phyloP scores from a whole-genome alignment of 1,140 invertebrate species.

The Aphelenchoides fujianensis region DNA sequence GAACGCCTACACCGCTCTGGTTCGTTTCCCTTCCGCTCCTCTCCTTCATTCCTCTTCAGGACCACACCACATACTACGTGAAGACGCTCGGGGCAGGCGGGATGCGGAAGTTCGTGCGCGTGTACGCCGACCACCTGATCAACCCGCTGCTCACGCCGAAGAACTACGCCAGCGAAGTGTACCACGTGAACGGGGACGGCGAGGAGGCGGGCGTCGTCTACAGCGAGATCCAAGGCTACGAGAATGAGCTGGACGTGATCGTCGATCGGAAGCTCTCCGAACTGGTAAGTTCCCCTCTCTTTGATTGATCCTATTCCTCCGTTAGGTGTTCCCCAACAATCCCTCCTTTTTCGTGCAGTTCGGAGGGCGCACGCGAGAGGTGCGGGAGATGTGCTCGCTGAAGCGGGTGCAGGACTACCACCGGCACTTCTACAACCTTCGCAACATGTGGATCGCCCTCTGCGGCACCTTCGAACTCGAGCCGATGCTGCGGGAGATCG shows the following conservation, averaged over 20 bases:
- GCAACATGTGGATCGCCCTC: slow-evolving; percentile 80
- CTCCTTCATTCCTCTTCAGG: slow-evolving; percentile 68
- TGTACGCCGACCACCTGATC: slow-evolving; percentile 84
- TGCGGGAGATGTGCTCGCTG: slow-evolving; percentile 76
- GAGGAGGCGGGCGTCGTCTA: slow-evolving; percentile 87
- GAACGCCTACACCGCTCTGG: no score
- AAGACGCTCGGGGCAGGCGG: slow-evolving; percentile 80
- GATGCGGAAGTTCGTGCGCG: slow-evolving; percentile 78
- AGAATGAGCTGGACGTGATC: slow-evolving; percentile 53
- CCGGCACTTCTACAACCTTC: slow-evolving; percentile 80
- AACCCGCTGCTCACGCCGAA: slow-evolving; percentile 72
- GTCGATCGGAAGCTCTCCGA: slow-evolving; percentile 33
- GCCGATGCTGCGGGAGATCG: slow-evolving; percentile 11
- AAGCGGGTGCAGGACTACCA: slow-evolving; percentile 79
- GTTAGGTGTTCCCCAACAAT: slow-evolving; percentile 9
- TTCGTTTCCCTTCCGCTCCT: neutral
- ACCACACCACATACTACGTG: slow-evolving; percentile 84
- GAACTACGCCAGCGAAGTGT: slow-evolving; percentile 79
- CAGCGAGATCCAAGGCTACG: slow-evolving; percentile 80
- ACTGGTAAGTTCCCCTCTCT: slow-evolving; percentile 43
- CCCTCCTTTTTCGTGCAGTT: slow-evolving; percentile 62
- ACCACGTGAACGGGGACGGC: slow-evolving; percentile 81
- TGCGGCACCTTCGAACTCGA: slow-evolving; percentile 75
- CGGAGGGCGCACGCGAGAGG: slow-evolving; percentile 71
- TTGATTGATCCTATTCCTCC: slow-evolving; percentile 72